Conservation (phyloP, 2,888 invertebrate genomes). For the Drosophila helvetica region DNA sequence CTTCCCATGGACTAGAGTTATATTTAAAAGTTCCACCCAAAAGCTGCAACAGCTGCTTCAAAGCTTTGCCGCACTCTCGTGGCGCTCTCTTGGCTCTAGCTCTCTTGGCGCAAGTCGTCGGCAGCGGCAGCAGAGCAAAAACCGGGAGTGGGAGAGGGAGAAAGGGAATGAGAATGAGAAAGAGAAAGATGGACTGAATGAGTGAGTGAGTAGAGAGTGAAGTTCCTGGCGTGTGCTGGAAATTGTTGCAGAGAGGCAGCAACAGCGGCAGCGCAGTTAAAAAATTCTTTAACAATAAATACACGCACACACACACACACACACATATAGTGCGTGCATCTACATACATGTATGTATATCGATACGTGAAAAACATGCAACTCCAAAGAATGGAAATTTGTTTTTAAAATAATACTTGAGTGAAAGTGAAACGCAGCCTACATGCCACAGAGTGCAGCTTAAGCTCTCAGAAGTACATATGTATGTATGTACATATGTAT, state of each 20-base stretch:
- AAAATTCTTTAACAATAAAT: slow-evolving; percentile 32
- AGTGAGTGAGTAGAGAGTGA: slow-evolving; percentile 13
- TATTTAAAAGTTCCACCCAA: no score
- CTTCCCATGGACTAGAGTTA: no score
- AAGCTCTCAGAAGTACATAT: not conserved
- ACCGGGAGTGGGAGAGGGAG: not conserved
- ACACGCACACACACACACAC: slow-evolving; percentile 21
- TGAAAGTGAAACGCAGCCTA: not conserved
- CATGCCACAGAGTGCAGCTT: not conserved
- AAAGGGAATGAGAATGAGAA: not conserved
- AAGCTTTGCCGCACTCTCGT: not conserved
- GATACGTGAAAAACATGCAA: not conserved
- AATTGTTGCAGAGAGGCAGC: slow-evolving; percentile 42
- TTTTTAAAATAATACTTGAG: not conserved
- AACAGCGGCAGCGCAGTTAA: slow-evolving; percentile 49
- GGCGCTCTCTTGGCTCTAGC: slow-evolving; percentile 10
- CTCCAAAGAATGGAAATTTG: no score
- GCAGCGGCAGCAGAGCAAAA: not conserved
- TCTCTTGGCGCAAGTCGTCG: not conserved
- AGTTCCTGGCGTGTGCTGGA: slow-evolving; percentile 14
- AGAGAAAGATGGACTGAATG: not conserved
- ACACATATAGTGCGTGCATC: not conserved
- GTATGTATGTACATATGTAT: not conserved
- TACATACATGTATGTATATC: not conserved
- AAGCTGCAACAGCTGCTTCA: not conserved